Base-by-base conservation (phyloP, 2,888 invertebrate species). In the Drosophila greeni region DNA sequence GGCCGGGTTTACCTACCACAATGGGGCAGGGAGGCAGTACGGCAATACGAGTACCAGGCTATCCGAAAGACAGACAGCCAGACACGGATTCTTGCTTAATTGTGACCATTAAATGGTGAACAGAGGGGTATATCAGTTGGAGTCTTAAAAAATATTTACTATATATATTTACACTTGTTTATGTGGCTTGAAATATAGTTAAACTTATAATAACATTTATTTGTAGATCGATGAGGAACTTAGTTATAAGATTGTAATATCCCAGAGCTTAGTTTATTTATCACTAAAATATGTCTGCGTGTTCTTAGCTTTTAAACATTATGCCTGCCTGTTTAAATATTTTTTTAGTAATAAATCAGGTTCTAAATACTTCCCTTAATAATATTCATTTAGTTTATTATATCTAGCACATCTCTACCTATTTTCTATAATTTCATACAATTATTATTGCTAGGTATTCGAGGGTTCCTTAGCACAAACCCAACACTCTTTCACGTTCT, bases 31-130 rank as follows among this genome's bases (percentile, higher is more conserved):
- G 3, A 3, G 18, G 29, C 36, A 36, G 18, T 62, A 24, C 26
- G 18, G 23, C 39, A 29, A 52, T 37, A 57, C 52, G 49, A 36
- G 52, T 39, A 58, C 54, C 65, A 18, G 52, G 23, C 31, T 37
- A 64, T 43, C 49, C 51, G 12, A 40, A 29, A 54, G 60, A 61
- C 49, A 60, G 73, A 56, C 71, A 54, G 51, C 36, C 66, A 48
- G 70, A 52, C 53, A 72, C 56, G 37, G 43, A 49, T 47, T 77
- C 79, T 82, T 77, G 69, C 82, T 76, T 80, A 79, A 80, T 76
- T 80, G 72, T 65, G 66, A 68, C 68, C 72, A 75, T 65, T 58
- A 56, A 7, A 57, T 52, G 33, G n/a, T 7, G n/a, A n/a, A 20
- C 11, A 20, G 5, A 1, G 11, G n/a, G 33, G 48, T n/a, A 20